Conservation (phyloP, 2,113 vertebrate genomes). For the Melanotaenia duboulayi region DNA sequence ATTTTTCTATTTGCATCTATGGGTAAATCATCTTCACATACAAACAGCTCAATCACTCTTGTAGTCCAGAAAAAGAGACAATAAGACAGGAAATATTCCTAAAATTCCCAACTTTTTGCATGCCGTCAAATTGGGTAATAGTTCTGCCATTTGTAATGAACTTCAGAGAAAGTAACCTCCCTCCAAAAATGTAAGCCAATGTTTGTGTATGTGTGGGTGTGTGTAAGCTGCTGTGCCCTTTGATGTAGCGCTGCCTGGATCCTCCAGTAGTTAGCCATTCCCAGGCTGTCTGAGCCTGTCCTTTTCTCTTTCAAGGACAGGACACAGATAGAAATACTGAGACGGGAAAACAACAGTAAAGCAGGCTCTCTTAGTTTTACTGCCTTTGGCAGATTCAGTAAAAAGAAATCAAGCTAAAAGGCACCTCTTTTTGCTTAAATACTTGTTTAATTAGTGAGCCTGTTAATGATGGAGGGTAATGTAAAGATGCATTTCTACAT, state of each 20-base stretch:
- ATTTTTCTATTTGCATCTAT: conserved; percentile 18
- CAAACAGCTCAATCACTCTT: neutral
- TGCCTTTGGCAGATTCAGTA: conserved; percentile 24
- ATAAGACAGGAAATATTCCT: conserved; percentile 15
- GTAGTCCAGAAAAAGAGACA: conserved; percentile 11
- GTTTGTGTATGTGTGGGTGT: conserved; percentile 79
- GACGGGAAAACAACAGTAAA: conserved; percentile 35
- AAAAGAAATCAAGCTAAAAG: conserved; percentile 32
- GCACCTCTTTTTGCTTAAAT: neutral
- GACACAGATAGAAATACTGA: conserved; percentile 35
- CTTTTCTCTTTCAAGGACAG: conserved; percentile 73
- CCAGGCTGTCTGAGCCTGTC: conserved; percentile 75
- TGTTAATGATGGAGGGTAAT: neutral
- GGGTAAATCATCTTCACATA: conserved; percentile 17
- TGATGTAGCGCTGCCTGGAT: conserved; percentile 74
- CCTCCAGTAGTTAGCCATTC: conserved; percentile 69
- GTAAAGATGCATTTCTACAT: neutral
- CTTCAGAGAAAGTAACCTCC: conserved; percentile 71
- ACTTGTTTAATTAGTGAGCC: neutral
- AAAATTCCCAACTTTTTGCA: conserved; percentile 29
- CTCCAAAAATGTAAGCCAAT: conserved; percentile 72
- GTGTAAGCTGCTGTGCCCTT: conserved; percentile 77
- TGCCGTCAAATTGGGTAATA: conserved; percentile 65
- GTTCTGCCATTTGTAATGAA: conserved; percentile 73
- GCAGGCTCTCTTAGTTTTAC: conserved; percentile 7